Evolutionary conservation across 92 coral and sea anemone genomes (phyloP).

Genomic region (Porites evermanni): DNA sequence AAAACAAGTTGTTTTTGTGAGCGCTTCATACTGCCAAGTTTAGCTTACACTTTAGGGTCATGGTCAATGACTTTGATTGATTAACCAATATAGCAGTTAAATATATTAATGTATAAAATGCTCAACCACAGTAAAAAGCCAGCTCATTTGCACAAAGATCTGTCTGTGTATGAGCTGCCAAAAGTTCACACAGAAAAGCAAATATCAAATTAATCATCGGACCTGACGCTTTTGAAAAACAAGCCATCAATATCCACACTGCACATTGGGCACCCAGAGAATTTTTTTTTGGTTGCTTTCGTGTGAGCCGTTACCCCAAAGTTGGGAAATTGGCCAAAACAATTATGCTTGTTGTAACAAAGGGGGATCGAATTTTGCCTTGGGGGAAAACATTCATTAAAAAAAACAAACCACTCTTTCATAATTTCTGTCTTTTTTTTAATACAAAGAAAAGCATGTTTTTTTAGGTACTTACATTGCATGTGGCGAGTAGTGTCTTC

Average conservation of each 20-base stretch:
- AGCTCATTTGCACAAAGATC: constrained; percentile 22
- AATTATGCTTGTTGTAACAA: not conserved
- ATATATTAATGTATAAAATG: constrained; percentile 4
- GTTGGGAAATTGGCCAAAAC: constrained; percentile 24
- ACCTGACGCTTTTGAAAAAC: constrained; percentile 21
- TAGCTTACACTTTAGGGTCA: constrained; percentile 16
- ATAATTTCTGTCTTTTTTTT: not conserved
- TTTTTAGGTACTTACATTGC: constrained; percentile 65
- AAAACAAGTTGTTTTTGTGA: not conserved
- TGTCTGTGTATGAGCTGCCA: constrained; percentile 27
- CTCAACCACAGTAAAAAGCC: not conserved
- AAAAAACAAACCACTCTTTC: constrained; percentile 17
- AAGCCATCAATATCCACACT: constrained; percentile 7
- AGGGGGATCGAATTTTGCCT: constrained; percentile 15
- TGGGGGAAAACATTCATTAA: not conserved
- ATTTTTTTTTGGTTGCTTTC: not conserved
- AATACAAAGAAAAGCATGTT: not conserved
- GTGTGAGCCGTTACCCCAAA: not conserved
- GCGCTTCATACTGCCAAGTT: constrained; percentile 1
- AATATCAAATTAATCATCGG: constrained; percentile 30
- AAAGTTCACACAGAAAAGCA: constrained; percentile 3
- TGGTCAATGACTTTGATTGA: constrained; percentile 16
- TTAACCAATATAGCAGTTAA: constrained; percentile 18
- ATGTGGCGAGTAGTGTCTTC: constrained; percentile 62
- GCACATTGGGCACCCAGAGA: not conserved